Conservation (phyloP, 2,888 invertebrate species). For the Piscicola geometra region DNA sequence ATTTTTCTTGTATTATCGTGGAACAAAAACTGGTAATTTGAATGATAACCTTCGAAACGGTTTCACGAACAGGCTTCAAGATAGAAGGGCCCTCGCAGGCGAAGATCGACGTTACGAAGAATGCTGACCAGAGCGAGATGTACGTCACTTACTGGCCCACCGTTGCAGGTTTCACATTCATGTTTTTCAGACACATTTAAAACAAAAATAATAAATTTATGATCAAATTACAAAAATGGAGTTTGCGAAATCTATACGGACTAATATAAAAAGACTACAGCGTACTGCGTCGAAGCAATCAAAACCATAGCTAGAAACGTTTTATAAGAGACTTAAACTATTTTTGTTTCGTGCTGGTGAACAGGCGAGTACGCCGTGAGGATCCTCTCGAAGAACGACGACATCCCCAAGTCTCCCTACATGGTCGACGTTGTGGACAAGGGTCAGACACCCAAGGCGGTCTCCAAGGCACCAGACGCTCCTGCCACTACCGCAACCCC, state of each 20-base stretch:
- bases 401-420: slow-evolving; percentile 82
- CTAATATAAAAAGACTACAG: no score
- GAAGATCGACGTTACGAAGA: slow-evolving; percentile 79
- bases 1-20: no score
- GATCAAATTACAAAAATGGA: no score
- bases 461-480: not conserved
- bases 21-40: no score
- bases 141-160: slow-evolving; percentile 77
- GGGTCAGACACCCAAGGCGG: slow-evolving; percentile 17
- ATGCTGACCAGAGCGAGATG: slow-evolving; percentile 78
- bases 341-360: no score
- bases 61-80: slow-evolving; percentile 58
- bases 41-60: no score
- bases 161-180: slow-evolving; percentile 60
- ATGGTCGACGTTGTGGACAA: slow-evolving; percentile 71
- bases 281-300: no score
- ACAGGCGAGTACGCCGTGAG: slow-evolving; percentile 77
- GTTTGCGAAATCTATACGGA: no score
- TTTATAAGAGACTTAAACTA: no score
- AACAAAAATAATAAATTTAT: not conserved
- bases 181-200: not conserved
- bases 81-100: slow-evolving; percentile 73
- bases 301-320: no score
- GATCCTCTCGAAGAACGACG: slow-evolving; percentile 78
- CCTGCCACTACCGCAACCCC: slow-evolving; percentile 11